Conservation (phyloP, 2,888 invertebrate genomes). For the Bellardia pandia region DNA sequence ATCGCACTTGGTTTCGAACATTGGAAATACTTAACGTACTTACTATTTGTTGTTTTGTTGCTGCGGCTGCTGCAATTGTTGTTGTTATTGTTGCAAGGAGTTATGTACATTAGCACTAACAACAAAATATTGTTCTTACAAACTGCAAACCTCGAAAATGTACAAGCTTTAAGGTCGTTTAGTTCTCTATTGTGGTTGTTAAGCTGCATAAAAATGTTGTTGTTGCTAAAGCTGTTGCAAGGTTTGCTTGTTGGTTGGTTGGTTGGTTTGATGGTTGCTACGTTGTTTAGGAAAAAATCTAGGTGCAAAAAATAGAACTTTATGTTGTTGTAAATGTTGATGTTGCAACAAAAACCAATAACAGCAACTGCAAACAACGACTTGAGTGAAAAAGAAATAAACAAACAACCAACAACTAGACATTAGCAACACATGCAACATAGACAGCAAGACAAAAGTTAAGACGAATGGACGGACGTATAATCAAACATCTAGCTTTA, state of each 20-base stretch:
- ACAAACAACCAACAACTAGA: slow-evolving; percentile 72
- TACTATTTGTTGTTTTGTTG: slow-evolving; percentile 15
- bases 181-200: slow-evolving; percentile 56
- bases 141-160: slow-evolving; percentile 56
- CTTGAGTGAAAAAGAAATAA: slow-evolving; percentile 71
- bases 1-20: slow-evolving; percentile 60
- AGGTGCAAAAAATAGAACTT: slow-evolving; percentile 61
- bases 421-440: slow-evolving; percentile 59
- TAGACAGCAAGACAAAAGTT: not conserved
- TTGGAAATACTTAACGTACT: slow-evolving; percentile 2
- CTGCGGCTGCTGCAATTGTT: not conserved
- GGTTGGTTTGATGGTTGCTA: no score
- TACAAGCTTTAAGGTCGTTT: slow-evolving; percentile 71
- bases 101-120: slow-evolving; percentile 5
- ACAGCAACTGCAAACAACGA: slow-evolving; percentile 24
- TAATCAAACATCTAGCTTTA: slow-evolving; percentile 25
- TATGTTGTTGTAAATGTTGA: slow-evolving; percentile 46
- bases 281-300: slow-evolving; percentile 4
- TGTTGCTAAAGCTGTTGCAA: slow-evolving; percentile 2
- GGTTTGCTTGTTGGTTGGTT: slow-evolving; percentile 1
- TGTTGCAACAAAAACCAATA: slow-evolving; percentile 41
- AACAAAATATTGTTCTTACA: slow-evolving; percentile 44
- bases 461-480: not conserved
- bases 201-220: slow-evolving; percentile 42
- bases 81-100: slow-evolving; percentile 26